Evolutionary conservation across 2,113 vertebrate species (phyloP).

Genomic region (Ascaphus truei): DNA sequence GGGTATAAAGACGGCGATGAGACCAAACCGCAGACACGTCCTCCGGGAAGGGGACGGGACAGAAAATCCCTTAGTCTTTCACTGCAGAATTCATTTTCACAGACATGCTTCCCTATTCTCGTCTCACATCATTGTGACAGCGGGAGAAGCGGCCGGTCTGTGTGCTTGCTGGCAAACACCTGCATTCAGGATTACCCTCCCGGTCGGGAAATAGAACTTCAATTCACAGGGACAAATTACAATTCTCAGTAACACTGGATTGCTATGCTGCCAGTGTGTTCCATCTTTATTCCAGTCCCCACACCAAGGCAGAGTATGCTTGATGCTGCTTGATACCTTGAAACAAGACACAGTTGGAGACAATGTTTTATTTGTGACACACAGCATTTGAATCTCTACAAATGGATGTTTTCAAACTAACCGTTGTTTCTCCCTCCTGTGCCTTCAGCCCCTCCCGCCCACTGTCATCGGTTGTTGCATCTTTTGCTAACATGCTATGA

Average conservation of each 20-base stretch:
- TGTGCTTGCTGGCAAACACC: not conserved
- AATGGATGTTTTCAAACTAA: slow-evolving; percentile 1
- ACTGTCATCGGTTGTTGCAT: not conserved
- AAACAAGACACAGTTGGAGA: not conserved
- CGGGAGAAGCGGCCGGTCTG: not conserved
- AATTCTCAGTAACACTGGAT: not conserved
- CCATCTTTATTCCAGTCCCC: not conserved
- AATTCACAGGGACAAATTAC: not conserved
- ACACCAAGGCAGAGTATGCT: not conserved
- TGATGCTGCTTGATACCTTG: not conserved
- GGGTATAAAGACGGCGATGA: too few relatives aligned
- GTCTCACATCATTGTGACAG: not conserved
- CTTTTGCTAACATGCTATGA: not conserved
- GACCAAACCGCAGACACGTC: too few relatives aligned
- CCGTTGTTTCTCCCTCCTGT: not conserved
- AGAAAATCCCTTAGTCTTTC: not conserved
- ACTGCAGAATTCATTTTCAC: not conserved
- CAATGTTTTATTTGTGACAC: not conserved
- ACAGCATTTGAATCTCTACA: not conserved
- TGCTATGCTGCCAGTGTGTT: too few relatives aligned
- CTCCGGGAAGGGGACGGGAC: too few relatives aligned
- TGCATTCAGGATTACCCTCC: too few relatives aligned
- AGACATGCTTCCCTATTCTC: not conserved
- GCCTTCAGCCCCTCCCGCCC: too few relatives aligned
- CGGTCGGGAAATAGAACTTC: not conserved